Evolutionary conservation across 2,888 invertebrate genomes (phyloP).

Genomic region (Cremastobaeus sp.): DNA sequence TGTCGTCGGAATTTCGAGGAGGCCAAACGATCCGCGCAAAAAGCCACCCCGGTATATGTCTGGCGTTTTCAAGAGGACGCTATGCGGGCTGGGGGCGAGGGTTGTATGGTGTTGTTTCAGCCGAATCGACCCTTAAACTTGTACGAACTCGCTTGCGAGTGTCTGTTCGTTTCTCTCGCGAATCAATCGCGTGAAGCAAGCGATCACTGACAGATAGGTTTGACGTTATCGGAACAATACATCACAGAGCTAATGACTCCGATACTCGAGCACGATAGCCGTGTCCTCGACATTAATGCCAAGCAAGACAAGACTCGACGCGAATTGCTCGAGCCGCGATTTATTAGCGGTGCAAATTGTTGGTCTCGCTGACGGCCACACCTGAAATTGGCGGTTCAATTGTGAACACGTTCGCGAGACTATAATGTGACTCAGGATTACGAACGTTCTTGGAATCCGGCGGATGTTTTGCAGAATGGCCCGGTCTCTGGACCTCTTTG

Average conservation of each 20-base stretch:
- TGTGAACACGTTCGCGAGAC: conserved; percentile 1
- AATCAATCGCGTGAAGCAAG: background rate
- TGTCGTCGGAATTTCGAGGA: conserved; percentile 22
- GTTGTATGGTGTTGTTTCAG: conserved; percentile 2
- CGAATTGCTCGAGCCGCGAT: conserved; percentile 10
- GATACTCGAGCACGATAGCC: conserved; percentile 22
- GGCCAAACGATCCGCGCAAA: conserved; percentile 13
- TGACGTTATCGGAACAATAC: conserved; percentile 20
- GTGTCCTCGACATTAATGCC: conserved; percentile 30
- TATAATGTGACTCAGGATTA: no score
- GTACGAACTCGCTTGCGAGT: background rate
- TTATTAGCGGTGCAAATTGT: conserved; percentile 10
- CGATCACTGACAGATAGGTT: no score
- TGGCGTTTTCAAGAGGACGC: conserved; percentile 31
- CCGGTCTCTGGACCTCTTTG: no score
- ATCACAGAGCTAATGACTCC: conserved; percentile 27
- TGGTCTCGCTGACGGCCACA: conserved; percentile 21
- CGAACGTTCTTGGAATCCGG: no score
- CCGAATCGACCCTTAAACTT: conserved; percentile 8
- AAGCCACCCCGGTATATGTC: conserved; percentile 30
- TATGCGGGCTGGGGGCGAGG: conserved; percentile 34
- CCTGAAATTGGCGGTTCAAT: conserved; percentile 19
- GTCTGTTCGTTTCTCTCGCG: background rate
- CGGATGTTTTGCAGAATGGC: no score
- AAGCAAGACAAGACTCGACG: conserved; percentile 13